Base-by-base conservation (phyloP, 2,113 vertebrate genomes). In the Carassius auratus region DNA sequence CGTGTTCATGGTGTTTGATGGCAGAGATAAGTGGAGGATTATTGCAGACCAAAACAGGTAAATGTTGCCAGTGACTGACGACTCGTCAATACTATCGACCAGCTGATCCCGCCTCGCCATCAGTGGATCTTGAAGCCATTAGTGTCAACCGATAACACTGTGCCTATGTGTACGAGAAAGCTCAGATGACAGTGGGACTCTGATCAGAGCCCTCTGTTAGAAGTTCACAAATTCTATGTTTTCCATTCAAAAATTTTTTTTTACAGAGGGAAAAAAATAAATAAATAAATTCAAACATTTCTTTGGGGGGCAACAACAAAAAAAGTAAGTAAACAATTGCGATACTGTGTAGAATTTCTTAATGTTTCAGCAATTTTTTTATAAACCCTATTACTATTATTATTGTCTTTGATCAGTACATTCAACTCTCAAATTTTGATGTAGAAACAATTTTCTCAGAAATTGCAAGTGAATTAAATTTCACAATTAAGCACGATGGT, bases 11-110 rank as follows among this genome's bases (percentile, higher is more conserved):
- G 6, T 15, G 45, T 55, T 26, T 74, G 69, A 80, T 80, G 36
- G 64, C 50, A 57, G 76, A 81, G 84, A 86, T 81, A 75, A 81
- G 9, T 77, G 77, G 15, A 36, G 77, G 77, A 80, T 86, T 86
- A 81, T 19, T 62, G n/a, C 15, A 21, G 74, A 8, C 23, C 9
- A 23, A 75, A 81, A 81, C 77, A 62, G 69, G 57, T 81, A 81
- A 86, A 86, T 13, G 26, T 57, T 52, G 77, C 23, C n/a, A 26
- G 45, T 83, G 68, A 83, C 85, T 73, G 68, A 36, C 15, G 23
- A 81, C 26, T 52, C 30, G 14, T 82, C 85, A 75, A 81, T 86
- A 64, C 45, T 52, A 86, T 86, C 14, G 85, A 86, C n/a, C 69
- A n/a, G 19, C 59, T 66, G 78, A 76, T 81, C 19, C 45, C 12